Evolutionary conservation across 2,888 invertebrate genomes (phyloP), one percentile per base, ranked within the genome.

Genomic region (Lamproptera curius): DNA sequence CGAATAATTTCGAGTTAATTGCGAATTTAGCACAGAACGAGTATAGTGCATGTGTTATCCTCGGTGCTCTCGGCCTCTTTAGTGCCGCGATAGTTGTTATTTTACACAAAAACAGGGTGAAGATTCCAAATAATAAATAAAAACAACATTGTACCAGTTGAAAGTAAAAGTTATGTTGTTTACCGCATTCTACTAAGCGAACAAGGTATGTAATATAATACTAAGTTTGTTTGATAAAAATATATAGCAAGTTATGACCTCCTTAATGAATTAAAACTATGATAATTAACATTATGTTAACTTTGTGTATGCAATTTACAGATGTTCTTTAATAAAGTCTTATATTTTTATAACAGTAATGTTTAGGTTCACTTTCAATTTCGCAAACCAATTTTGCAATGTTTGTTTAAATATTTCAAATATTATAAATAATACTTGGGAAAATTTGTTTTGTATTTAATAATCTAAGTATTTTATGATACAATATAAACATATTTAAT

Each of bases 1-100:
- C 70, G 43, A 67, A 69, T 65, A 78, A 83, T 77, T 64, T 78
- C 56, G 65, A 68, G 40, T 61, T 73, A 65, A 58, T 81, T 62
- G 65, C 57, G 50, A 63, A 73, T 76, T 68, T 84, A 65, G 56
- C 67, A 57, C 61, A 69, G 67, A 63, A 65, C 63, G 62, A 69
- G 58, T 59, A 59, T 55, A 62, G 63, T 64, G 72, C 62, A 61
- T 66, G 71, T 66, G 55, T 62, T 60, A 59, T 67, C 56, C 49
- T 73, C 55, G 63, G 68, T 67, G 65, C 64, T 64, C 50, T 73
- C 56, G 56, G 71, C 52, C 47, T 70, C 51, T 52, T 70, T 58
- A 59, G 67, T 61, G 58, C 63, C 40, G 56, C 65, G 43, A 55
- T 72, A 44, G 50, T 70, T 44, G 57, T 56, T 53, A 53, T 57